phyloP scores from a whole-genome alignment of 2,888 invertebrate species.

The Diachrysia chrysitis region DNA sequence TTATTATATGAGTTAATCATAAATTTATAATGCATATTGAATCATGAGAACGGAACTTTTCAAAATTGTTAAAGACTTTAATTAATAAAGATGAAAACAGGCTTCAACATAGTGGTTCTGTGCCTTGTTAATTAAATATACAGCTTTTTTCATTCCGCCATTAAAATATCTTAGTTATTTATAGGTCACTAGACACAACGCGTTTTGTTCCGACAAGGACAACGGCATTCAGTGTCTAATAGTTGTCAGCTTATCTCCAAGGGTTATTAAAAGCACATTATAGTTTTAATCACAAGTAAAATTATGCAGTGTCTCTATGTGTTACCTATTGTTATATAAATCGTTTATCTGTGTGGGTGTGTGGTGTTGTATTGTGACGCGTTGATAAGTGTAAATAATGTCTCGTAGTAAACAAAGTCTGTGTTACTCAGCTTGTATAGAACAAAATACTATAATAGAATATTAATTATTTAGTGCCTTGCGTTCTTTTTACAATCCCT shows the following conservation, averaged over 20 bases:
- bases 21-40: too few relatives aligned
- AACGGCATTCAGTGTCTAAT: slow-evolving; percentile 40
- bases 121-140: slow-evolving; percentile 30
- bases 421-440: too few relatives aligned
- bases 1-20: too few relatives aligned
- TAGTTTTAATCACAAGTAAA: background rate
- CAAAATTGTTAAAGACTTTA: too few relatives aligned
- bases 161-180: slow-evolving; percentile 43
- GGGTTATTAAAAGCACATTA: background rate
- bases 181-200: slow-evolving; percentile 19
- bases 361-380: background rate
- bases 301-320: background rate
- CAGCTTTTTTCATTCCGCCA: slow-evolving; percentile 29
- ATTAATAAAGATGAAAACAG: too few relatives aligned
- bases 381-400: background rate
- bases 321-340: background rate
- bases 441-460: too few relatives aligned
- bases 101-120: too few relatives aligned
- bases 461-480: too few relatives aligned
- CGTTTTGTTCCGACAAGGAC: slow-evolving; percentile 45
- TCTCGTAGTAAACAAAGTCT: too few relatives aligned
- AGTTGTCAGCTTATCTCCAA: slow-evolving; percentile 34
- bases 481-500: too few relatives aligned
- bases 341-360: too few relatives aligned
- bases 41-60: too few relatives aligned